Evolutionary conservation across 2,113 vertebrate species (phyloP), one percentile per base, ranked within the genome.

Genomic region (Anseranas semipalmata): DNA sequence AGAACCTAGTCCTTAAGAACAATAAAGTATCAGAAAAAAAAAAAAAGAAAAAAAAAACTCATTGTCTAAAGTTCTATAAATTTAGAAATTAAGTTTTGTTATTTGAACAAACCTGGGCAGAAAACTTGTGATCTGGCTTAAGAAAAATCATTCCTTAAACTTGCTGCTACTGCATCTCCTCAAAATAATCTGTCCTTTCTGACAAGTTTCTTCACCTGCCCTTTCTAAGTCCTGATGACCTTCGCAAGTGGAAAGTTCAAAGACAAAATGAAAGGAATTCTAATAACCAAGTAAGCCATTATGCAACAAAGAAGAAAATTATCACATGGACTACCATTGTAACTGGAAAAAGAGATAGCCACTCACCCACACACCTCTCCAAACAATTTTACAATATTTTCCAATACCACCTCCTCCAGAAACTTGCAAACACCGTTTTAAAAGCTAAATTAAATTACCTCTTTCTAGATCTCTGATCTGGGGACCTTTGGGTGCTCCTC

Each of bases 401-500:
- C 68, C 48, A 92, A 17, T 6, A 67, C 2, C 7, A 43, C 16
- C 53, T 87, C 24, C 53, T 48, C 41, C 46, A 83, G 45, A 80
- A 80, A 48, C 22, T 14, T 20, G 41, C 25, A 20, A 66, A 63
- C 24, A 56, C 2, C 2, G 7, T 3, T 63, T 95, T 85, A 41
- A 66, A 80, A 50, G 48, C 21, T n/a, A 67, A 24, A 53, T 14
- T 11, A 35, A 68, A 72, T 94, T 98, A 99, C 99, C 99, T 98
- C 99, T 99, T 96, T 99, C 99, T 71, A 99, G 98, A 97, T 99
- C 99, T 95, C 99, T 98, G 93, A 99, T 99, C 94, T 99, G 99
- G 28, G 99, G 99, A 66, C 99, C 99, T 97, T 99, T 99, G n/a
- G 99, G 99, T 52, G 99, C 99, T 43, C 99, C 99, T 75, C 99